Conservation (phyloP, 2,888 invertebrate genomes). For the Sipha maydis region DNA sequence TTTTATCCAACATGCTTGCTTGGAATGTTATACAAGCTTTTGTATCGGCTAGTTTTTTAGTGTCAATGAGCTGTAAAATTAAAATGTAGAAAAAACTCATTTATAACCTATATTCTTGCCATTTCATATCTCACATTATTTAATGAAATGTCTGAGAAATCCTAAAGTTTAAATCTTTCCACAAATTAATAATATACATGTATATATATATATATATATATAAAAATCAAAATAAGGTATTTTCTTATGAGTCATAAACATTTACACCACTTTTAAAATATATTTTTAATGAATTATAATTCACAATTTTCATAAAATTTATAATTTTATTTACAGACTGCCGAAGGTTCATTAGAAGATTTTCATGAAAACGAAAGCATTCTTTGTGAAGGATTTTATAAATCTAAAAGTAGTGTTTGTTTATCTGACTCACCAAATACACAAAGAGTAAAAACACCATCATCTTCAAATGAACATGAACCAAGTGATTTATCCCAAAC, state of each 20-base stretch:
- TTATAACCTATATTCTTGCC: not conserved
- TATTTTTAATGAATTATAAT: not conserved
- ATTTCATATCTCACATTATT: not conserved
- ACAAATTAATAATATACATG: too few relatives aligned
- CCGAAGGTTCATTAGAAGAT: slow-evolving; percentile 40
- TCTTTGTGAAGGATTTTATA: slow-evolving; percentile 44
- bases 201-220: too few relatives aligned
- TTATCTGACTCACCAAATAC: slow-evolving; percentile 45
- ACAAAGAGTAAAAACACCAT: slow-evolving; percentile 49
- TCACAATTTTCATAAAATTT: not conserved
- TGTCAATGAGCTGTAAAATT: not conserved
- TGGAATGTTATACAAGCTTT: too few relatives aligned
- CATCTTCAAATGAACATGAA: slow-evolving; percentile 57
- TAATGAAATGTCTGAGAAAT: not conserved
- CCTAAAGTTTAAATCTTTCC: too few relatives aligned
- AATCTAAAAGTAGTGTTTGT: slow-evolving; percentile 53
- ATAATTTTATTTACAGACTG: slow-evolving; percentile 14
- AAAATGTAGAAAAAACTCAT: not conserved
- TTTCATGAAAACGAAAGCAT: slow-evolving; percentile 54
- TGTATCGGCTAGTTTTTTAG: too few relatives aligned
- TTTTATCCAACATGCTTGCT: too few relatives aligned
- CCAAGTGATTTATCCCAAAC: slow-evolving; percentile 55
- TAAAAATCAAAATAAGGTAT: not conserved
- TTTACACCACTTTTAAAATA: not conserved
- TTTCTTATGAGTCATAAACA: not conserved